Conservation (phyloP, 2,888 invertebrate genomes). For the Orchesella flavescens region DNA sequence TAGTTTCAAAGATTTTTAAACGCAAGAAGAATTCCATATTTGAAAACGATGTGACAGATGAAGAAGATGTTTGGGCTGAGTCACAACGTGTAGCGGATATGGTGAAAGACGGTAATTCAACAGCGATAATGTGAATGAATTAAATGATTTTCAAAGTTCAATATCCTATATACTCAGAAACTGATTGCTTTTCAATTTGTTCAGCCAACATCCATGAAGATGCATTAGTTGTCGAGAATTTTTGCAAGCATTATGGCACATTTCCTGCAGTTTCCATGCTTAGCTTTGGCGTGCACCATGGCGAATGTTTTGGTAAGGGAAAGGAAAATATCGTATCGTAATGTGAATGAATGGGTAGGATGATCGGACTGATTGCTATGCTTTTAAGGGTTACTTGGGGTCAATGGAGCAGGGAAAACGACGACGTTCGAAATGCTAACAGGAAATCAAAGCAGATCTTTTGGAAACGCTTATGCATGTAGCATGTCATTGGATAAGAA, state of each 20-base stretch:
- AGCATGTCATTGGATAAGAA: not conserved
- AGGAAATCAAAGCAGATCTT: slow-evolving; percentile 71
- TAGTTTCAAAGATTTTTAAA: no score
- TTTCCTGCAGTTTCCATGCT: slow-evolving; percentile 80
- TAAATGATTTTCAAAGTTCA: no score
- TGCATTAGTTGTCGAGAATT: slow-evolving; percentile 51
- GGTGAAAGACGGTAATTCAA: not conserved
- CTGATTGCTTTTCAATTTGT: no score
- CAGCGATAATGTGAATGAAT: no score
- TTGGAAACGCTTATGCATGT: slow-evolving; percentile 74
- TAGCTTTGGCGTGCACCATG: slow-evolving; percentile 79
- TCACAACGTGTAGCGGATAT: not conserved
- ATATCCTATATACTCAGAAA: no score
- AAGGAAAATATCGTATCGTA: no score
- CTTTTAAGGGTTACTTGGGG: no score
- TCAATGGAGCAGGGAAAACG: no score
- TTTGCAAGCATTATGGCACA: slow-evolving; percentile 59
- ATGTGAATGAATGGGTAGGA: no score
- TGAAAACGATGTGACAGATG: not conserved
- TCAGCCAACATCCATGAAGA: slow-evolving; percentile 24
- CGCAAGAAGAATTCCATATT: not conserved
- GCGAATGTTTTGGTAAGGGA: slow-evolving; percentile 75
- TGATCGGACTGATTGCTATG: no score
- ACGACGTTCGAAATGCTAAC: not conserved
- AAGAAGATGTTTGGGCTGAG: slow-evolving; percentile 30